phyloP scores from a whole-genome alignment of 1,140 invertebrate species.

The Dreissena rostriformis region DNA sequence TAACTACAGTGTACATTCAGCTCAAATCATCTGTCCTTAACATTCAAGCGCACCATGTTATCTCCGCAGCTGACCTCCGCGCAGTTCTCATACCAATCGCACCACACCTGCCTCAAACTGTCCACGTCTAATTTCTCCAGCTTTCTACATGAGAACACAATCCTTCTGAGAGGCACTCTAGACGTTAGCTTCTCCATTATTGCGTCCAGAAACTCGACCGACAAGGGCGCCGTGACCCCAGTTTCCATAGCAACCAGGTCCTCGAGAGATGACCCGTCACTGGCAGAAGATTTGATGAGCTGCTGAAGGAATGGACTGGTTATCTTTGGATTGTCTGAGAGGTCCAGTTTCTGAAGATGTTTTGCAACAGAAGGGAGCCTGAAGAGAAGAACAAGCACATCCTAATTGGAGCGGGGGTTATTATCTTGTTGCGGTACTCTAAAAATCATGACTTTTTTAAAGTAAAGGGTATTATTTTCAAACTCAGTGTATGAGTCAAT shows the following conservation, averaged over 20 bases:
- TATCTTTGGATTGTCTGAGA: conserved; percentile 33
- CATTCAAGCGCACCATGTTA: conserved; percentile 7
- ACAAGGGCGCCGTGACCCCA: conserved; percentile 29
- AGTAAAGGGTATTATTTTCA: neutral
- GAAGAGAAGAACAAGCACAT: neutral
- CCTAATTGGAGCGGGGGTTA: too few species aligned
- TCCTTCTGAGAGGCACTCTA: conserved; percentile 23
- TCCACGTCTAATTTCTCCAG: conserved; percentile 51
- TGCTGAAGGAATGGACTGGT: conserved; percentile 35
- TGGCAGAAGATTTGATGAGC: conserved; percentile 2
- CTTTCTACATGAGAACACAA: conserved; percentile 43
- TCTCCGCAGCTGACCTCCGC: conserved; percentile 12
- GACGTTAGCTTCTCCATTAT: conserved; percentile 37
- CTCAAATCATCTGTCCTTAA: neutral
- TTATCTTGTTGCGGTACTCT: too few species aligned
- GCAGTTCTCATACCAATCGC: conserved; percentile 25
- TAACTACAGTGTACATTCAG: neutral
- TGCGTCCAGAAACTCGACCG: conserved; percentile 38
- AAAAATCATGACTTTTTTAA: too few species aligned
- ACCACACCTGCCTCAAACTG: conserved; percentile 52
- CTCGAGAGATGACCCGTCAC: conserved; percentile 16
- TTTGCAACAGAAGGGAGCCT: conserved; percentile 39
- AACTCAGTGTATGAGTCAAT: too few species aligned
- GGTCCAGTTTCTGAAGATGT: conserved; percentile 38
- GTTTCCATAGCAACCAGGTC: conserved; percentile 14